These are phyloP conservation scores for Litoditis marina DNA, from an alignment of 2,888 invertebrate genomes.

Conservation along the genomic window DNA sequence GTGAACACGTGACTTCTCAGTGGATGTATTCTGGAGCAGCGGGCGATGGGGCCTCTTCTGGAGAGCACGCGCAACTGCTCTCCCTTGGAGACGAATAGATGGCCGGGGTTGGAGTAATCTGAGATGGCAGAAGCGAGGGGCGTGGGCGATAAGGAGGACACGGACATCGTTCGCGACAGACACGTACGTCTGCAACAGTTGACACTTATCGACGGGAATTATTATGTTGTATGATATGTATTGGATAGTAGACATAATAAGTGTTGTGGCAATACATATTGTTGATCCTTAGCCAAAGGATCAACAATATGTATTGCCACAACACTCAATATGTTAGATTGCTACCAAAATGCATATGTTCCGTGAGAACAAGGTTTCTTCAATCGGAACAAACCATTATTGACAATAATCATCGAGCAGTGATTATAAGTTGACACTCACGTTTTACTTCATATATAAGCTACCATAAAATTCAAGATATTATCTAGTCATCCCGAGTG, in stretches of 20 bases:
- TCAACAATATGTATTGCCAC: too few relatives aligned
- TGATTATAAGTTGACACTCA: too few relatives aligned
- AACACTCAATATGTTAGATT: too few relatives aligned
- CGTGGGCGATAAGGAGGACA: conserved; percentile 2
- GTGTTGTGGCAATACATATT: too few relatives aligned
- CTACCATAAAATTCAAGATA: too few relatives aligned
- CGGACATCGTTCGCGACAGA: conserved; percentile 7
- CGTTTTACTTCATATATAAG: too few relatives aligned
- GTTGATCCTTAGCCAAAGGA: too few relatives aligned
- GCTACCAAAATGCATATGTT: too few relatives aligned
- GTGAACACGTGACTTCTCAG: conserved; percentile 17
- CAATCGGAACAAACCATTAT: too few relatives aligned
- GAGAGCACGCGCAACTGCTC: conserved; percentile 47
- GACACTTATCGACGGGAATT: background rate
- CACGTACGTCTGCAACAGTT: conserved; percentile 6
- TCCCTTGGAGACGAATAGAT: conserved; percentile 24
- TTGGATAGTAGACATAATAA: background rate
- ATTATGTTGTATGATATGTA: background rate
- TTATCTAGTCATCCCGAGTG: too few relatives aligned
- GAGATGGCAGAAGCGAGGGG: conserved; percentile 13
- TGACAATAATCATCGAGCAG: too few relatives aligned
- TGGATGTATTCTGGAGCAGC: conserved; percentile 28
- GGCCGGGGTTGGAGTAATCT: conserved; percentile 7
- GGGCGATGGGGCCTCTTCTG: conserved; percentile 33
- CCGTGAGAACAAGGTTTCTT: too few relatives aligned